Evolutionary conservation across 92 coral and sea anemone species (phyloP).

Genomic region (Muricea muricata): DNA sequence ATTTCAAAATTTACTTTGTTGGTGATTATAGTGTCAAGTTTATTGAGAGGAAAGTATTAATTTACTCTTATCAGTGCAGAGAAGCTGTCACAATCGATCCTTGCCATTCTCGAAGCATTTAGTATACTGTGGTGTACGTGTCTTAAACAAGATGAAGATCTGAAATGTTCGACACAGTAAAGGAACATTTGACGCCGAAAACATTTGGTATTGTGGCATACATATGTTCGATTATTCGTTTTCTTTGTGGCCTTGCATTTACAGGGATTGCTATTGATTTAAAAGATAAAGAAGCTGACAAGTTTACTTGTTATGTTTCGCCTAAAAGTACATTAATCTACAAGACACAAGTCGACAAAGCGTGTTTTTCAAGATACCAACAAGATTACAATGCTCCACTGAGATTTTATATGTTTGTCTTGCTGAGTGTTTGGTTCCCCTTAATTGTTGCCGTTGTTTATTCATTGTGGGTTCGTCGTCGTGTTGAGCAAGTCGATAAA

Average conservation of each 20-base stretch:
- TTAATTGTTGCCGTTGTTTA: background rate
- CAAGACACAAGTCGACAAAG: conserved; percentile 29
- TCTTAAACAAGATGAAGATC: too few relatives aligned
- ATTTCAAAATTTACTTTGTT: too few relatives aligned
- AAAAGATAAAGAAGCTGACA: background rate
- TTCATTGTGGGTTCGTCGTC: background rate
- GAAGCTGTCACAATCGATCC: too few relatives aligned
- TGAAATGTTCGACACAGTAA: background rate
- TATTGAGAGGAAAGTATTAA: too few relatives aligned
- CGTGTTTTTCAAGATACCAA: conserved; percentile 58
- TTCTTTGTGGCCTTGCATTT: background rate
- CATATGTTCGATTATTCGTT: background rate
- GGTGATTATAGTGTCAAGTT: too few relatives aligned
- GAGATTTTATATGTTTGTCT: conserved; percentile 28
- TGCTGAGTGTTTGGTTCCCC: background rate
- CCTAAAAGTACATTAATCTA: background rate
- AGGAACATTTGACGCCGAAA: background rate
- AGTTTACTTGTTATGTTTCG: background rate
- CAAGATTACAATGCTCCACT: conserved; percentile 53
- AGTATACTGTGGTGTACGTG: too few relatives aligned
- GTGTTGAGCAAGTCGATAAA: background rate
- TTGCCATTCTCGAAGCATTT: too few relatives aligned
- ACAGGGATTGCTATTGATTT: background rate
- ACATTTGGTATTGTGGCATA: background rate
- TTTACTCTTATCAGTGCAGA: too few relatives aligned